Evolutionary conservation across 2,888 invertebrate genomes (phyloP).

Genomic region (Timema cristinae): DNA sequence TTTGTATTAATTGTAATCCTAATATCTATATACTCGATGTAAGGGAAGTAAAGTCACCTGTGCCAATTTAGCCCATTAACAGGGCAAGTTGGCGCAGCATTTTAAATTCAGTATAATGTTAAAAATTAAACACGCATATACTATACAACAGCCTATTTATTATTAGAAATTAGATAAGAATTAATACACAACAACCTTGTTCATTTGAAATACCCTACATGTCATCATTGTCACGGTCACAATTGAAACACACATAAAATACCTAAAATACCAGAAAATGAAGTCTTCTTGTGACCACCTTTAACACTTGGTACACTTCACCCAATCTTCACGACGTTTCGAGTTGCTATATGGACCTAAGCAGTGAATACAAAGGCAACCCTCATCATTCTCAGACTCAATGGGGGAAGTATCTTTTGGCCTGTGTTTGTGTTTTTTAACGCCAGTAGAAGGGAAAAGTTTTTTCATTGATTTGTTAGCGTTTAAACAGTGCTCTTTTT

Average conservation of each 20-base stretch:
- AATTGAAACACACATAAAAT: no score
- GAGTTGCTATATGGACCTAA: neutral
- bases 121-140: no score
- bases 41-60: no score
- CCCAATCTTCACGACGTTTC: neutral
- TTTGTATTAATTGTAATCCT: no score
- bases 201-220: neutral
- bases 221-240: no score
- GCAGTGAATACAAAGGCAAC: conserved; percentile 12
- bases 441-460: neutral
- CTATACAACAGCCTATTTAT: no score
- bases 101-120: no score
- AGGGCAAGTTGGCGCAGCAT: no score
- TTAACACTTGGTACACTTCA: neutral
- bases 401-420: neutral
- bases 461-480: neutral
- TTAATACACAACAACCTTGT: conserved; percentile 13
- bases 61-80: no score
- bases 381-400: neutral
- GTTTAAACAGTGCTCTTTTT: neutral
- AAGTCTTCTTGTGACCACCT: conserved; percentile 13
- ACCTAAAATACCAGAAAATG: neutral
- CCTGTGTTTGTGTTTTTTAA: neutral
- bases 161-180: no score
- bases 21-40: no score